phyloP scores from a whole-genome alignment of 1,140 invertebrate genomes.

The Drosophila insularis region DNA sequence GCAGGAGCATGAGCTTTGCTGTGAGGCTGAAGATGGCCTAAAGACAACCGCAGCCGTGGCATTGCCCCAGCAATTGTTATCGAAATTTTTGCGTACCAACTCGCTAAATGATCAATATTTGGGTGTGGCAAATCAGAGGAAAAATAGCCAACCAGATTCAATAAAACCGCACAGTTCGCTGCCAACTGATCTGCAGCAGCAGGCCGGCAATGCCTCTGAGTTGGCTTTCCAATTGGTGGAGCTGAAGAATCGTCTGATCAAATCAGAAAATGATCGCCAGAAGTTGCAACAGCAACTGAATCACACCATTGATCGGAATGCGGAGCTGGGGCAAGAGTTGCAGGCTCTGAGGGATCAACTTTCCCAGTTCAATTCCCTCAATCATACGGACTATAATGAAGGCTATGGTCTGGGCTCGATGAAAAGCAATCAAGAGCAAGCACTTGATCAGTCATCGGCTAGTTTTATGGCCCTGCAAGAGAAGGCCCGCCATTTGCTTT shows the following conservation, averaged over 20 bases:
- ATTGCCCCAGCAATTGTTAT: slow-evolving; percentile 32
- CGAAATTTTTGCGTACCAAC: slow-evolving; percentile 65
- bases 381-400: slow-evolving; percentile 86
- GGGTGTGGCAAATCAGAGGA: slow-evolving; percentile 55
- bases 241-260: slow-evolving; percentile 83
- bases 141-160: slow-evolving; percentile 35
- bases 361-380: slow-evolving; percentile 75
- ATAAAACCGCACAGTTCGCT: slow-evolving; percentile 60
- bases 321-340: slow-evolving; percentile 84
- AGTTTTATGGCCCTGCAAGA: slow-evolving; percentile 82
- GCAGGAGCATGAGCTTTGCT: slow-evolving; percentile 68
- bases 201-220: slow-evolving; percentile 65
- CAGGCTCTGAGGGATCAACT: slow-evolving; percentile 84
- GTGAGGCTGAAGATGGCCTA: slow-evolving; percentile 71
- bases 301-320: slow-evolving; percentile 84
- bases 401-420: slow-evolving; percentile 82
- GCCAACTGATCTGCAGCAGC: slow-evolving; percentile 67
- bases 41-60: slow-evolving; percentile 53
- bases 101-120: slow-evolving; percentile 75
- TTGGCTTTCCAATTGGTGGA: slow-evolving; percentile 82
- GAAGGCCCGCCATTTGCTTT: slow-evolving; percentile 83
- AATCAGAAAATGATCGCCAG: slow-evolving; percentile 84
- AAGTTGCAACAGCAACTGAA: slow-evolving; percentile 85
- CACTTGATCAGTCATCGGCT: slow-evolving; percentile 53
- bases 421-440: slow-evolving; percentile 53